Base-by-base conservation (phyloP, 2,888 invertebrate genomes). In the Mythimna lalbum region DNA sequence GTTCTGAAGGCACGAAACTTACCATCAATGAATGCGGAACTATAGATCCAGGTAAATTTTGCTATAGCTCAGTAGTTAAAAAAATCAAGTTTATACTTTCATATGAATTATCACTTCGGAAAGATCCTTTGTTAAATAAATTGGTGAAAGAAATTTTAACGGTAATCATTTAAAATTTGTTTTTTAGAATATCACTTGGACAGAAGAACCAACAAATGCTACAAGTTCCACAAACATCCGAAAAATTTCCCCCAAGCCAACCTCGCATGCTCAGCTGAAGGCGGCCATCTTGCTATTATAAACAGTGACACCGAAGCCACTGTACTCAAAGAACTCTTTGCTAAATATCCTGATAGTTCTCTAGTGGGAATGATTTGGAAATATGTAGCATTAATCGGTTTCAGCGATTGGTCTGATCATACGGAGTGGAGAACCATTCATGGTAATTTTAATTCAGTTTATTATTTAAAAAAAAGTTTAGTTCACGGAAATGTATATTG, bases 241-340 rank as follows among this genome's bases (percentile, higher is more conserved):
- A 49, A 49, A 9, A n/a, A n/a, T 49, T 49, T 49, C 7, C 6
- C 47, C 5, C 19, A 49, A 49, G 47, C 47, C 9, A 2, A 19
- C n/a, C 47, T 49, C n/a, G 47, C 47, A 9, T 49, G 47, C 9
- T 49, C 47, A 49, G 47, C 47, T 49, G 47, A 49, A 49, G 47
- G 47, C n/a, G 47, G 47, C 47, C 47, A 49, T 49, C 47, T 49
- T 49, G 47, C 47, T 39, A 69, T 88, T 74, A 91, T 91, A 90
- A 89, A 91, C 73, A 63, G 78, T 1, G 78, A 69, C n/a, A 49
- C 19, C 9, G 47, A 49, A 49, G 47, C 47, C n/a, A 49, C 19
- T n/a, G 47, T 49, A 1, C 47, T 49, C n/a, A 49, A 49, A 49
- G 47, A 49, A n/a, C 19, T 49, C 19, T 49, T 49, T 49, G 19